Evolutionary conservation across 1,140 invertebrate genomes (phyloP), one percentile per base, ranked within the genome.

Genomic region (Drosophila miranda): DNA sequence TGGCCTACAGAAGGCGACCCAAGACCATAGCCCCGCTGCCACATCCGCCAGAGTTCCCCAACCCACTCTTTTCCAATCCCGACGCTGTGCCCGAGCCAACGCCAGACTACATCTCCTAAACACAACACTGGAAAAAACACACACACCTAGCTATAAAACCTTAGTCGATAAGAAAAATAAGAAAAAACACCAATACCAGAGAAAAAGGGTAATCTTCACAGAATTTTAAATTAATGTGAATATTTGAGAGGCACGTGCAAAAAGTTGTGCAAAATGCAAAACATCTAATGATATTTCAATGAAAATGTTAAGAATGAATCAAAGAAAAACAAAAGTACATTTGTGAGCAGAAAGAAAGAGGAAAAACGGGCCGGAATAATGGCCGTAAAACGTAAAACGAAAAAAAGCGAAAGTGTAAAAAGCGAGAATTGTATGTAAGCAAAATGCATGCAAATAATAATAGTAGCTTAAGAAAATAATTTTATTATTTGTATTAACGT

Each of bases 31-130:
- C 97, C 50, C 97, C 97, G 63, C 93, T 98, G 86, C 97, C 97
- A 71, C 97, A 98, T 93, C 97, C 97, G 53, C 95, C 96, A 70
- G 97, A 98, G 92, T 98, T 98, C 92, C 97, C 97, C 53, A 98
- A 98, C 91, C 97, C 97, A 53, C 92, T 98, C 74, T 98, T 98
- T 91, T 96, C 97, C 82, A 97, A 96, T 80, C 95, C 94, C 79
- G 94, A 95, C 82, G 86, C 89, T 73, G 90, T 90, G 89, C 92
- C 89, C 54, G 90, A 90, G 63, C 92, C 92, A 82, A 92, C 92
- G 91, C 92, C 92, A 41, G 90, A 91, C 43, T 91, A 91, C 63
- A 59, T 91, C 50, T 91, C 90, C 64, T 91, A 90, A 81, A 76
- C 66, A 48, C 52, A 50, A 78, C 49, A 71, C 53, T 71, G 57